phyloP scores from a whole-genome alignment of 2,888 invertebrate species.

The Odontothrips loti region DNA sequence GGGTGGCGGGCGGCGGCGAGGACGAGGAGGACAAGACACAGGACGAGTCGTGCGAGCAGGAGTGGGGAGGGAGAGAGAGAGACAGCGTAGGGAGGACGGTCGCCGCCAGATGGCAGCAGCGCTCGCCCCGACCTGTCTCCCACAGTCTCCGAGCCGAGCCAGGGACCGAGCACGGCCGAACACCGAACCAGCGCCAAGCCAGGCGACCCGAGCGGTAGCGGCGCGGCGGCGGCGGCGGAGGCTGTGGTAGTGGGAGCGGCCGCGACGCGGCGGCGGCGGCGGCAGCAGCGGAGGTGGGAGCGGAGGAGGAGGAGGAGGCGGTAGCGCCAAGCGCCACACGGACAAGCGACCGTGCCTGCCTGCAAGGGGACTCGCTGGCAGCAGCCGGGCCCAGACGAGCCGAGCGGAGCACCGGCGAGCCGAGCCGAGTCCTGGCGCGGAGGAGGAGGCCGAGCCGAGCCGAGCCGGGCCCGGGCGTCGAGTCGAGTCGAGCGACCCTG shows the following conservation, averaged over 20 bases:
- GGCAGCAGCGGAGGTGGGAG: not conserved
- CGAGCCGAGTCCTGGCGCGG: not conserved
- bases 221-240: conserved; percentile 18
- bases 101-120: conserved; percentile 23
- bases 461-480: conserved; percentile 11
- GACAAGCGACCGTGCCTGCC: conserved; percentile 1
- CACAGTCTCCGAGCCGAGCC: not conserved
- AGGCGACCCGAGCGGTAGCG: conserved; percentile 20
- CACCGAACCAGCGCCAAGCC: conserved; percentile 17
- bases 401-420: not conserved
- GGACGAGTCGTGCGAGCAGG: not conserved
- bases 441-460: conserved; percentile 5
- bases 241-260: not conserved
- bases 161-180: conserved; percentile 18
- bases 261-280: not conserved
- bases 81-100: conserved; percentile 12
- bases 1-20: no score
- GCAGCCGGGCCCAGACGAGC: not conserved
- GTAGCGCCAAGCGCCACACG: not conserved
- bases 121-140: conserved; percentile 7
- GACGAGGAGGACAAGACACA: not conserved
- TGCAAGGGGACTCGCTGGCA: conserved; percentile 10
- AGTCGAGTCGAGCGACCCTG: conserved; percentile 7
- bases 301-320: not conserved
- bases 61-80: not conserved